Evolutionary conservation across 2,113 vertebrate species (phyloP).

Genomic region (Pungitius pungitius): DNA sequence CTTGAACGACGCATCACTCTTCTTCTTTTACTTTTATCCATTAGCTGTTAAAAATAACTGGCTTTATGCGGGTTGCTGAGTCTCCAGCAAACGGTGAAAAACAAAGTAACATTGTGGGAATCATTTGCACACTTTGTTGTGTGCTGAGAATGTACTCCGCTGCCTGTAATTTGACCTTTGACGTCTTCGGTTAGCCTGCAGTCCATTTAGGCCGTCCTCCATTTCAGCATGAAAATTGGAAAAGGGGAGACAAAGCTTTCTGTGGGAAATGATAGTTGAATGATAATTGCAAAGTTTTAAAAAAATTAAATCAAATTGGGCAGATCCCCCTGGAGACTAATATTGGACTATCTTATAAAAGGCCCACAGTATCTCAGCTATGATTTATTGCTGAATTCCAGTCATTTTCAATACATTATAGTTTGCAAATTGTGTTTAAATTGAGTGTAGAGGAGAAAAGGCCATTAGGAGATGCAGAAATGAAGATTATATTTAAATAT

Average conservation of each 20-base stretch:
- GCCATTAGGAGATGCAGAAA: constrained; percentile 99
- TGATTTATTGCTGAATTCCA: constrained; percentile 99
- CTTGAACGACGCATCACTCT: constrained; percentile 67
- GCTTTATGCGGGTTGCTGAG: constrained; percentile 56
- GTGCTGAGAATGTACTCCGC: constrained; percentile 83
- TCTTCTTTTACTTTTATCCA: constrained; percentile 76
- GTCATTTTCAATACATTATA: constrained; percentile 99
- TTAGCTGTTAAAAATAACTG: constrained; percentile 75
- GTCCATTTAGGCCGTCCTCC: constrained; percentile 83
- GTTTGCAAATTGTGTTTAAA: constrained; percentile 99
- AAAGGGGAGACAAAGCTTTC: constrained; percentile 85
- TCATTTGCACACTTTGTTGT: constrained; percentile 53
- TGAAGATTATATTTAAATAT: constrained; percentile 99
- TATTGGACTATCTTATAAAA: constrained; percentile 99
- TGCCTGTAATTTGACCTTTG: constrained; percentile 88
- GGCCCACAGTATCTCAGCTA: constrained; percentile 92
- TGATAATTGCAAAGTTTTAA: constrained; percentile 98
- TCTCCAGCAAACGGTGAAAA: constrained; percentile 64
- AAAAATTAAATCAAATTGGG: constrained; percentile 99
- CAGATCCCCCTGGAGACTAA: constrained; percentile 88
- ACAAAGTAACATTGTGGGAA: constrained; percentile 41
- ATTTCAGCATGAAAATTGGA: constrained; percentile 86
- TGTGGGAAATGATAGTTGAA: constrained; percentile 94
- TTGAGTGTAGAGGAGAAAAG: constrained; percentile 99
- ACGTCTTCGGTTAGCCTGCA: constrained; percentile 85